These are phyloP conservation scores for Thumatha senex DNA, from an alignment of 2,888 invertebrate genomes.

Conservation along the genomic window DNA sequence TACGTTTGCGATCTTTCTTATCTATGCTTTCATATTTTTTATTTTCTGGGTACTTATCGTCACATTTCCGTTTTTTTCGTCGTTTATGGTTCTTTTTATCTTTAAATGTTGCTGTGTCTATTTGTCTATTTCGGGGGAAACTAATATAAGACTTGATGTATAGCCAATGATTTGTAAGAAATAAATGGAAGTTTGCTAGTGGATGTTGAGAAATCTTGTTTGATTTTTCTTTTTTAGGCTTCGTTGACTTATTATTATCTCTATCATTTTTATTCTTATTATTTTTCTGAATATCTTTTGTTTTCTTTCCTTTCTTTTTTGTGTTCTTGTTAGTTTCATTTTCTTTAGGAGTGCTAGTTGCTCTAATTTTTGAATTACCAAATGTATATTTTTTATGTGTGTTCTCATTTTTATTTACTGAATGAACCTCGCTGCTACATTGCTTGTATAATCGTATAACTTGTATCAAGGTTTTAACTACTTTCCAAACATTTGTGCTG, in stretches of 20 bases:
- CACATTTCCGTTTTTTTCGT: conserved; percentile 46
- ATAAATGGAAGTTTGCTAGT: conserved; percentile 16
- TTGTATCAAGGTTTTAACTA: neutral
- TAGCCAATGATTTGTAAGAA: conserved; percentile 37
- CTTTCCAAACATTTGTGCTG: neutral
- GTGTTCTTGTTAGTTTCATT: conserved; percentile 9
- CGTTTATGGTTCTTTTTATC: conserved; percentile 50
- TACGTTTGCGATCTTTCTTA: conserved; percentile 34
- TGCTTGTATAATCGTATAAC: neutral
- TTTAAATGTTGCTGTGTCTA: conserved; percentile 12
- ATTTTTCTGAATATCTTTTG: conserved; percentile 11
- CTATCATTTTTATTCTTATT: neutral
- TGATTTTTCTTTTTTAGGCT: conserved; percentile 10
- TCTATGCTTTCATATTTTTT: conserved; percentile 12
- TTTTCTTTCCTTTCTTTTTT: neutral
- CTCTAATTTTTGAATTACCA: no score
- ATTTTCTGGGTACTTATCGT: conserved; percentile 1
- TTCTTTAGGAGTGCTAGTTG: neutral
- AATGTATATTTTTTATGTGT: neutral
- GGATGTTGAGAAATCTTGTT: conserved; percentile 11
- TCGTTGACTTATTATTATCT: conserved; percentile 6
- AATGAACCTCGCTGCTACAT: neutral
- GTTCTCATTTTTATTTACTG: neutral
- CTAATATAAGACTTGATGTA: conserved; percentile 24
- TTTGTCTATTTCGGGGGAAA: conserved; percentile 13